phyloP scores from a whole-genome alignment of 2,888 invertebrate species.

The Panzeria rudis region DNA sequence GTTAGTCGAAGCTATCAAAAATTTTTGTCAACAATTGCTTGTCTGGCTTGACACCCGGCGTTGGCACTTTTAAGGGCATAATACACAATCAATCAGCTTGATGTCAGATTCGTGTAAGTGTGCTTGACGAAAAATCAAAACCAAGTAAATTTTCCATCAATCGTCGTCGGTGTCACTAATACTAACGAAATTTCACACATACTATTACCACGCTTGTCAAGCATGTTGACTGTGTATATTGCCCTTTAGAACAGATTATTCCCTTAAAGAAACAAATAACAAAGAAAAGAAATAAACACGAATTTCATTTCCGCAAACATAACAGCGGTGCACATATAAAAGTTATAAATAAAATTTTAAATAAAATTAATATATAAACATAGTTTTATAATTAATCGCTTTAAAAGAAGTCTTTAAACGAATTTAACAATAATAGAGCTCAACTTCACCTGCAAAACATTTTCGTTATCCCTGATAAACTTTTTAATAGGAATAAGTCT shows the following conservation, averaged over 20 bases:
- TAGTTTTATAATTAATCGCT: slow-evolving; percentile 3
- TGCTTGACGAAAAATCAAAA: too few relatives aligned
- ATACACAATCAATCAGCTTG: too few relatives aligned
- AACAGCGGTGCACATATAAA: neutral
- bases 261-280: neutral
- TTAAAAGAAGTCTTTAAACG: neutral
- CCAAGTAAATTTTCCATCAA: too few relatives aligned
- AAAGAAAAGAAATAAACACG: neutral
- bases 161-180: too few relatives aligned
- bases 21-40: too few relatives aligned
- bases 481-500: slow-evolving; percentile 46
- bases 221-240: too few relatives aligned
- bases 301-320: neutral
- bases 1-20: too few relatives aligned
- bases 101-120: too few relatives aligned
- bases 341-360: neutral
- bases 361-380: neutral
- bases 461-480: slow-evolving; percentile 32
- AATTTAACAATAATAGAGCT: neutral
- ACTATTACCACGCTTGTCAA: too few relatives aligned
- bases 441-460: slow-evolving; percentile 17
- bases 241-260: too few relatives aligned
- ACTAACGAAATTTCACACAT: too few relatives aligned
- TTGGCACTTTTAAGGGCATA: too few relatives aligned
- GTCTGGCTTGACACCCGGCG: neutral